Percentiles rank a stretch among this genome's conserved stretches.
These are phyloP conservation scores for Glomeris maerens DNA, from an alignment of 1,140 invertebrate genomes.

Conservation along the genomic window DNA sequence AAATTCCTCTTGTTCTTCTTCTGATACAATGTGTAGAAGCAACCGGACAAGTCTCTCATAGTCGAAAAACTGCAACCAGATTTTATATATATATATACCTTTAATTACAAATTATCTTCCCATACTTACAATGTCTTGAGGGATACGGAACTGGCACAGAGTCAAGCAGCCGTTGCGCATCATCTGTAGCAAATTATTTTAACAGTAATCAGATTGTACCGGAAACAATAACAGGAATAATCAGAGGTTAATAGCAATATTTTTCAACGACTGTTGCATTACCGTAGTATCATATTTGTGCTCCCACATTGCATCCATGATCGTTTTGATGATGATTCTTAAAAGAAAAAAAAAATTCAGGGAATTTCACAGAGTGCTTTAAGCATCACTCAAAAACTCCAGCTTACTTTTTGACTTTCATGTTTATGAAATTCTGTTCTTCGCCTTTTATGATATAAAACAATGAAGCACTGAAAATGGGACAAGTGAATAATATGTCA, in stretches of 20 bases:
- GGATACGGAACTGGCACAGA: constrained; percentile 87
- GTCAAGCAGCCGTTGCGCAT: constrained; percentile 89
- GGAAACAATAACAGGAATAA: neutral
- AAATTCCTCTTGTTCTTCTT: constrained; percentile 71
- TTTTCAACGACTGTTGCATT: constrained; percentile 18
- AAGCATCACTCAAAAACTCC: no score
- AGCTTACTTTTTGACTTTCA: constrained; percentile 44
- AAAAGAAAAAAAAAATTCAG: constrained; percentile 13
- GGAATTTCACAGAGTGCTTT: constrained; percentile 1
- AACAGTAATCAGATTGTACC: neutral
- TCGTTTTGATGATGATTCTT: constrained; percentile 55
- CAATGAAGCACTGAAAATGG: constrained; percentile 65
- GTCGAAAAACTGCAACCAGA: constrained; percentile 61
- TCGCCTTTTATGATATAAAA: constrained; percentile 86
- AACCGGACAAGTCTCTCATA: constrained; percentile 76
- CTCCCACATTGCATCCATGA: constrained; percentile 75
- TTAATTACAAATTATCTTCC: neutral
- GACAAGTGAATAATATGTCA: no score
- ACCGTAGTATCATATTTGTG: constrained; percentile 63
- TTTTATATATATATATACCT: no score
- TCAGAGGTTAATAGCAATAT: neutral
- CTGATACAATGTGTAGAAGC: constrained; percentile 63
- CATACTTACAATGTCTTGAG: constrained; percentile 72
- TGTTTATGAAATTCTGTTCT: constrained; percentile 46
- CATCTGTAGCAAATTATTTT: constrained; percentile 40